A percentile compares a stretch with the other conserved stretches of the same genome.
Evolutionary conservation across 2,797 vertebrate genomes (phyloP).

Genomic region (Notolepis coatsorum): DNA sequence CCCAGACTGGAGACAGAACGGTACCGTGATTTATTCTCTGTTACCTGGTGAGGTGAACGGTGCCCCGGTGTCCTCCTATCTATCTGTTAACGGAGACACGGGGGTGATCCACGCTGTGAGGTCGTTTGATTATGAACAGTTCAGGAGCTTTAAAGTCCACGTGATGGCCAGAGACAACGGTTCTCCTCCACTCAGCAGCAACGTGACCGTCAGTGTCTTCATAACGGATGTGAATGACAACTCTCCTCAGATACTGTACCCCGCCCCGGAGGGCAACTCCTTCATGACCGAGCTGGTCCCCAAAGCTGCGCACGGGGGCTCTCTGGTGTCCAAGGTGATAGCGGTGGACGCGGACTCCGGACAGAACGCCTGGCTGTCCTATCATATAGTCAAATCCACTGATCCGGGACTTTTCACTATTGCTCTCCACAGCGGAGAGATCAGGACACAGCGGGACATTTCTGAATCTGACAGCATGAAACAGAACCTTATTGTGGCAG

Average conservation of each 20-base stretch:
- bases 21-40: slow-evolving; percentile 68
- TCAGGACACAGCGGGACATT: no score
- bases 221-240: slow-evolving; percentile 79
- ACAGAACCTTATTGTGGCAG: no score
- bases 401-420: no score
- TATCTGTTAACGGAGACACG: slow-evolving; percentile 74
- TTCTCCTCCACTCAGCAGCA: no score
- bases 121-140: slow-evolving; percentile 74
- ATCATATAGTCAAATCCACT: no score
- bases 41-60: slow-evolving; percentile 44
- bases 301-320: slow-evolving; percentile 56
- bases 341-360: slow-evolving; percentile 60
- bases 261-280: slow-evolving; percentile 50
- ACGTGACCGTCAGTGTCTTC: no score
- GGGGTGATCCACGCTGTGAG: slow-evolving; percentile 67
- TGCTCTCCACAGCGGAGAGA: no score
- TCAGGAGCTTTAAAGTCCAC: no score
- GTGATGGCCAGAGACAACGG: slow-evolving; percentile 67
- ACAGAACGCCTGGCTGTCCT: no score
- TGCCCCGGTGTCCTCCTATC: slow-evolving; percentile 59
- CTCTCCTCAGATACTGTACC: slow-evolving; percentile 59
- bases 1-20: slow-evolving; percentile 68
- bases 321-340: slow-evolving; percentile 72
- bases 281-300: slow-evolving; percentile 65
- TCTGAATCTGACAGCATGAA: no score